A percentile compares a stretch with the other conserved stretches of the same genome.
These are phyloP conservation scores for Xerus inauris DNA, from an alignment of 2,113 vertebrate genomes.

Conservation along the genomic window DNA sequence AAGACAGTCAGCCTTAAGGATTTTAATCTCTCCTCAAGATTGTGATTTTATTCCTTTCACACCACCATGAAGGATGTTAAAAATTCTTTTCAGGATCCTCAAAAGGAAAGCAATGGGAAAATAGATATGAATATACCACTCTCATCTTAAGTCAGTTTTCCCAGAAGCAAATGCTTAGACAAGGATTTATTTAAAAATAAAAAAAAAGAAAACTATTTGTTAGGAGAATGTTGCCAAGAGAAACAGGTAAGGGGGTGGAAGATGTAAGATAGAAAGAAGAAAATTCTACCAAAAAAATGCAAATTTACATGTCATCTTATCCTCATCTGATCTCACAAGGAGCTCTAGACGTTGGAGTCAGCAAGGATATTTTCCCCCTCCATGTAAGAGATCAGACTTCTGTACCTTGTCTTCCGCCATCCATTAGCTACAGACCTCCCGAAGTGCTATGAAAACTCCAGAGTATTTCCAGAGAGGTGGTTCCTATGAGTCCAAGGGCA, in stretches of 20 bases:
- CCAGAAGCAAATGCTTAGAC: background rate
- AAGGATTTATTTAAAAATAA: background rate
- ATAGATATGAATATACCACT: background rate
- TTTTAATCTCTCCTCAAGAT: background rate
- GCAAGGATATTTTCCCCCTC: background rate
- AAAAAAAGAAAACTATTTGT: background rate
- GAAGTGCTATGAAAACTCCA: background rate
- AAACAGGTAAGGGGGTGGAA: background rate
- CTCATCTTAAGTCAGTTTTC: background rate
- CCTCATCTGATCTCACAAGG: background rate
- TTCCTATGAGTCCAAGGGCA: background rate
- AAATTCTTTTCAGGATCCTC: background rate
- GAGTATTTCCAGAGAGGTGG: background rate
- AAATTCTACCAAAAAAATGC: background rate
- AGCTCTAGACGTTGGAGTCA: background rate
- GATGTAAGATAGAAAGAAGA: background rate
- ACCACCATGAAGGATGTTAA: background rate
- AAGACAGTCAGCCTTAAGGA: background rate
- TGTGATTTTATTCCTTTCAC: background rate
- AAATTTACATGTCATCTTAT: background rate
- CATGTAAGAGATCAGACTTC: background rate
- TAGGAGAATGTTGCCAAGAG: background rate
- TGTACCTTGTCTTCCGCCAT: background rate
- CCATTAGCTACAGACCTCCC: background rate
- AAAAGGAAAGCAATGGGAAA: background rate